Evolutionary conservation across 53 echinoderm and acorn worm genomes (phyloP).

Genomic region (Stichopus horrens): DNA sequence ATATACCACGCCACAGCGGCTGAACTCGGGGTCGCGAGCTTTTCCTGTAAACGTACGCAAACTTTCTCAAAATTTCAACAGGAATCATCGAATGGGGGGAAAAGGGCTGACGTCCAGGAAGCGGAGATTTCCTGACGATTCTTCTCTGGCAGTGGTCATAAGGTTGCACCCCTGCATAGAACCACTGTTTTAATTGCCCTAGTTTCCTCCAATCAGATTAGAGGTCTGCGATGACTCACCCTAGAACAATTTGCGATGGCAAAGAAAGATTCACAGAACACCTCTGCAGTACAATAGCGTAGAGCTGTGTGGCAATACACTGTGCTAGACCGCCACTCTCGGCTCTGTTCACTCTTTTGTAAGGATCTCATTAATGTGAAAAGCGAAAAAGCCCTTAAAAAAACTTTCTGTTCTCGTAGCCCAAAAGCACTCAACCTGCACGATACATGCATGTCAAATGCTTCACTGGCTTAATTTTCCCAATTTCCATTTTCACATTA

Average conservation of each 20-base stretch:
- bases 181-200: not conserved
- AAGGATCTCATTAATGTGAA: too few species aligned
- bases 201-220: constrained; percentile 41
- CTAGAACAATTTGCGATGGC: not conserved
- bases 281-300: too few species aligned
- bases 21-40: not conserved
- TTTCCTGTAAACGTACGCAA: constrained; percentile 26
- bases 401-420: too few species aligned
- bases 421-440: too few species aligned
- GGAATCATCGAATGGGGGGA: constrained; percentile 8
- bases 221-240: not conserved
- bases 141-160: not conserved
- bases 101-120: constrained; percentile 50
- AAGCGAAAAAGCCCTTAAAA: too few species aligned
- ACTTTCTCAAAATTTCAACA: constrained; percentile 19
- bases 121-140: constrained; percentile 1
- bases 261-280: not conserved
- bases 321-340: too few species aligned
- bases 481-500: too few species aligned
- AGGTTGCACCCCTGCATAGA: constrained; percentile 14
- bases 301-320: too few species aligned
- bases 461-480: too few species aligned
- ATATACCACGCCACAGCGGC: not conserved
- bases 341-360: too few species aligned
- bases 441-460: too few species aligned